Evolutionary conservation across 1,140 invertebrate genomes (phyloP).

Genomic region (Drosophila arawakana): DNA sequence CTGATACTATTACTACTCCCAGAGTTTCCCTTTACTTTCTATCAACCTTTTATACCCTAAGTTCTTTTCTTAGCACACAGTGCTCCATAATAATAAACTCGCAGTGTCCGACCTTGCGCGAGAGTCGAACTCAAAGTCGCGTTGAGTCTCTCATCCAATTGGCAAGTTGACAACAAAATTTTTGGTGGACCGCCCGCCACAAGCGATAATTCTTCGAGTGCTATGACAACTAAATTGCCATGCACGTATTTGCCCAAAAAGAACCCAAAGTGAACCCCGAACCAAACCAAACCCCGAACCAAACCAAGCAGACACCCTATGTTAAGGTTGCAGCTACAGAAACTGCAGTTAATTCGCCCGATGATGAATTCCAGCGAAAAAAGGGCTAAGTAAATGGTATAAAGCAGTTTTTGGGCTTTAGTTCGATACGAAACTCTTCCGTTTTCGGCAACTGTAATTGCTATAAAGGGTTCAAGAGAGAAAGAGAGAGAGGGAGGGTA

Average conservation of each 20-base stretch:
- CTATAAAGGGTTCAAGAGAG: conserved; percentile 35
- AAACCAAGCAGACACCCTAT: conserved; percentile 4
- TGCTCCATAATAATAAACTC: conserved; percentile 71
- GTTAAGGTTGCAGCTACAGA: conserved; percentile 4
- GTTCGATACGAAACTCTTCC: conserved; percentile 25
- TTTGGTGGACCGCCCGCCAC: conserved; percentile 80
- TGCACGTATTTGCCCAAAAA: conserved; percentile 70
- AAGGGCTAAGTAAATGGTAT: conserved; percentile 71
- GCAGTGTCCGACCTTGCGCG: conserved; percentile 63
- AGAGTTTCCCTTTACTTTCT: not conserved
- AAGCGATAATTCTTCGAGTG: conserved; percentile 80
- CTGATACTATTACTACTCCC: no score
- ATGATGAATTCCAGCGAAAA: conserved; percentile 81
- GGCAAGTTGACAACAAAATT: conserved; percentile 82
- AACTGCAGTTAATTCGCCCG: conserved; percentile 71
- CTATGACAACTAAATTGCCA: conserved; percentile 83
- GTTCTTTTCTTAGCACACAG: not conserved
- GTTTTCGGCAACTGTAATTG: conserved; percentile 72
- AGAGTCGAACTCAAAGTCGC: conserved; percentile 26
- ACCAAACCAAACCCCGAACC: not conserved
- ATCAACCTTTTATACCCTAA: not conserved
- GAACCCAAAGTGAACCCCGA: conserved; percentile 13
- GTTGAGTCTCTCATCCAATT: conserved; percentile 53
- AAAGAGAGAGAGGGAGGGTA: no score
- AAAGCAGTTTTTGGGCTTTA: not conserved